Conservation (phyloP, 2,113 vertebrate genomes). For the Cardinalis cardinalis region DNA sequence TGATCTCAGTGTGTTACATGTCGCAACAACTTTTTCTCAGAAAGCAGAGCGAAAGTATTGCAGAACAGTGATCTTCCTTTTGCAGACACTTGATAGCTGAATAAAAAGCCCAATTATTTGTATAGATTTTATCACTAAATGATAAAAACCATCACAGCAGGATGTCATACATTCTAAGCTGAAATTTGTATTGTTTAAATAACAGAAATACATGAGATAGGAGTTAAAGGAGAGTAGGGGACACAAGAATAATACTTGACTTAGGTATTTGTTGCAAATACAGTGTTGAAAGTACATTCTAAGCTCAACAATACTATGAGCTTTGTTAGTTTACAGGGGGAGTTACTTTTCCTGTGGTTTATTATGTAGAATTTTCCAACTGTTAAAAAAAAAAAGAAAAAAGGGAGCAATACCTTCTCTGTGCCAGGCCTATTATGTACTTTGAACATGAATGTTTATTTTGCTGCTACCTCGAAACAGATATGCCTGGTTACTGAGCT, state of each 20-base stretch:
- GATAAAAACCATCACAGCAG: not conserved
- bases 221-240: not conserved
- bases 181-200: not conserved
- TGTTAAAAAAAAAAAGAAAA: not conserved
- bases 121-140: not conserved
- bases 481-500: conserved; percentile 33
- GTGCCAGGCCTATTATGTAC: conserved; percentile 30
- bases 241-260: not conserved
- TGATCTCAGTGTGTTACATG: conserved; percentile 25
- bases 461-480: conserved; percentile 13
- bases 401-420: not conserved
- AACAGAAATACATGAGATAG: not conserved
- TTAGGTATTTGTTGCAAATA: not conserved
- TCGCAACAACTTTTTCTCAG: not conserved
- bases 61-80: not conserved
- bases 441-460: conserved; percentile 40
- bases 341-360: not conserved
- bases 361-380: conserved; percentile 6
- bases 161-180: not conserved
- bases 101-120: not conserved
- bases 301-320: not conserved
- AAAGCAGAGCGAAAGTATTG: not conserved
- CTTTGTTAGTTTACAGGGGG: not conserved
- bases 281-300: not conserved
- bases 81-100: not conserved